Conservation (phyloP, 2,888 invertebrate genomes). For the Drosophila anceps region DNA sequence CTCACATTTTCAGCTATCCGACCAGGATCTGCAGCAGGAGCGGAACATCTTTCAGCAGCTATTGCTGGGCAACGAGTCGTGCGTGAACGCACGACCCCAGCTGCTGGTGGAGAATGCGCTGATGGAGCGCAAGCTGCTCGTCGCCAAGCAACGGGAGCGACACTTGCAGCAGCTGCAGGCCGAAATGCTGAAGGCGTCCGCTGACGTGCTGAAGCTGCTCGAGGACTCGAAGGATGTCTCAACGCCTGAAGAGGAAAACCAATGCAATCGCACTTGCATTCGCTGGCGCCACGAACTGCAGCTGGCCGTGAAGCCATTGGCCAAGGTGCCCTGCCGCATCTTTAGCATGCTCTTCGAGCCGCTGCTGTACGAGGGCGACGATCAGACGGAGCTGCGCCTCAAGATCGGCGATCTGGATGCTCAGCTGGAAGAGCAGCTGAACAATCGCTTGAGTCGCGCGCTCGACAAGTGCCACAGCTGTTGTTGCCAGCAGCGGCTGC, state of each 20-base stretch:
- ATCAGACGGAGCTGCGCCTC: neutral
- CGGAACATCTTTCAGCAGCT: neutral
- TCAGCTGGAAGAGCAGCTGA: neutral
- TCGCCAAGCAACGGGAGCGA: conserved; percentile 1
- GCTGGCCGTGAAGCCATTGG: neutral
- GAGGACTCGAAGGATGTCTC: too few relatives aligned
- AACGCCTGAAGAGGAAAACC: rapidly evolving
- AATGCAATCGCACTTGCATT: neutral
- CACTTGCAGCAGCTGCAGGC: neutral
- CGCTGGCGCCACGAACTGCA: conserved; percentile 8
- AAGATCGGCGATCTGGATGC: neutral
- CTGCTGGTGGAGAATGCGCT: conserved; percentile 7
- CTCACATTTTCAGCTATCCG: neutral
- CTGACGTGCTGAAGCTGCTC: neutral
- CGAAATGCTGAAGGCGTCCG: neutral
- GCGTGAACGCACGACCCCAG: neutral
- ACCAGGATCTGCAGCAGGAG: neutral
- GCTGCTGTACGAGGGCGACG: neutral
- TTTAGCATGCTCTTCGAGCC: conserved; percentile 9
- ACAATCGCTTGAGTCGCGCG: neutral
- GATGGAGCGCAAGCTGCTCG: conserved; percentile 1
- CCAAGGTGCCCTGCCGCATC: neutral
- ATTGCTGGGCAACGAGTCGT: neutral
- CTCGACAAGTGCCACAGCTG: conserved; percentile 1
- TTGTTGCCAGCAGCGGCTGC: conserved; percentile 4